Percentiles rank a stretch among this genome's conserved stretches.
Conservation (phyloP, 2,113 vertebrate genomes). For the Microcebus griseorufus region DNA sequence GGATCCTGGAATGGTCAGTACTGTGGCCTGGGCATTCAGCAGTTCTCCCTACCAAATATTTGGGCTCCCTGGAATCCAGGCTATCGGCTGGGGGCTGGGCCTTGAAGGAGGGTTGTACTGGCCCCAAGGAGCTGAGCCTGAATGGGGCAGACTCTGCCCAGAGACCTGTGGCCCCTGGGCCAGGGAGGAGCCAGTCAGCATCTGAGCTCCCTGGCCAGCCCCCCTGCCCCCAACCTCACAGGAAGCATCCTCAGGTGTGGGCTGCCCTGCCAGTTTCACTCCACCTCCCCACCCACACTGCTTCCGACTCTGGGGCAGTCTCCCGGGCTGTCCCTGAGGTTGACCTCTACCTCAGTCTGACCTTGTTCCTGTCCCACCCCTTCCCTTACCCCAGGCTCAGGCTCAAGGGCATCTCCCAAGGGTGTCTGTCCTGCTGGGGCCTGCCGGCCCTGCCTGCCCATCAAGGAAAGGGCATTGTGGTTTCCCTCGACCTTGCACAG, state of each 20-base stretch:
- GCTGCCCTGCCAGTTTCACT: background rate
- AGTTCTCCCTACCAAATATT: background rate
- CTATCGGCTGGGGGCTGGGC: background rate
- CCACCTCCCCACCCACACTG: background rate
- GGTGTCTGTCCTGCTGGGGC: constrained; percentile 36
- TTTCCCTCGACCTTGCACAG: constrained; percentile 62
- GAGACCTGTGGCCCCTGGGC: background rate
- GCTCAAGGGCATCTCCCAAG: constrained; percentile 61
- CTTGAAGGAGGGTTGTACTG: background rate
- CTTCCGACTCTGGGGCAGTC: background rate
- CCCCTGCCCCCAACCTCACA: background rate
- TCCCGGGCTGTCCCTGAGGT: background rate
- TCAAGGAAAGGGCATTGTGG: constrained; percentile 39
- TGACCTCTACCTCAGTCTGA: background rate
- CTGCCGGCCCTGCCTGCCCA: constrained; percentile 35
- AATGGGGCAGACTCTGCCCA: background rate
- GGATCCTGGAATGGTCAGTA: background rate
- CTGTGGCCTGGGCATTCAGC: background rate
- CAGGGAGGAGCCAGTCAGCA: background rate
- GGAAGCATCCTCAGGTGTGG: background rate
- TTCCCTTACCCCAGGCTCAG: background rate
- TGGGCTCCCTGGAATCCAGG: background rate
- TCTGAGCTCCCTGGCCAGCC: background rate
- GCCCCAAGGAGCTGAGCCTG: background rate
- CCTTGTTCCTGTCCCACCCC: background rate